These are phyloP conservation scores for Metopia argyrocephala DNA, from an alignment of 2,888 invertebrate species.

Conservation along the genomic window DNA sequence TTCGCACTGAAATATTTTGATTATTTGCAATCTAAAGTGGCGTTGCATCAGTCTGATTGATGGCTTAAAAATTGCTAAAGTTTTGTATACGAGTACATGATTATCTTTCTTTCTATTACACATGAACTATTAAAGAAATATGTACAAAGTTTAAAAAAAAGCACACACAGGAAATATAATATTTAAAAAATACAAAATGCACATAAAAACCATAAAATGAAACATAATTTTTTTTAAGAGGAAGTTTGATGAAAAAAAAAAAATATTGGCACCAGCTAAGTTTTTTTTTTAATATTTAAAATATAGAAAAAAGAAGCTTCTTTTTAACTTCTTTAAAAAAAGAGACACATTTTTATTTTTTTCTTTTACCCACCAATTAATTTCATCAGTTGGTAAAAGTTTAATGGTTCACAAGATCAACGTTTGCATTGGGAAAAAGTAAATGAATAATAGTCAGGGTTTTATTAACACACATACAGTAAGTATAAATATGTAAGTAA, in stretches of 20 bases:
- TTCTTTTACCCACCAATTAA: neutral
- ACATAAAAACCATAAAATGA: neutral
- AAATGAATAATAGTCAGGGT: neutral
- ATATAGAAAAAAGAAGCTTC: neutral
- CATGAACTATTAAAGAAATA: neutral
- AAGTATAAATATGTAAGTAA: neutral
- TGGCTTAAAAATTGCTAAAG: constrained; percentile 39
- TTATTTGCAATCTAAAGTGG: constrained; percentile 19
- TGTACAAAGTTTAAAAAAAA: neutral
- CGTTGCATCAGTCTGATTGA: constrained; percentile 47
- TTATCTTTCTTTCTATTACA: constrained; percentile 25
- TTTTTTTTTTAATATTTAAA: too few species aligned
- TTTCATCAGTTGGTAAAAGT: neutral
- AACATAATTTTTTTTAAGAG: neutral
- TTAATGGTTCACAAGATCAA: constrained; percentile 49
- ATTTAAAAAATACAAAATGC: neutral
- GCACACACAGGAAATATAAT: neutral
- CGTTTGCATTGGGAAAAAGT: neutral
- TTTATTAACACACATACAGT: constrained; percentile 48
- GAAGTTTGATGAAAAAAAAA: too few species aligned
- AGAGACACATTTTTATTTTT: too few species aligned
- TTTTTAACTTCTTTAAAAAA: too few species aligned
- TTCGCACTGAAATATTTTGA: constrained; percentile 42
- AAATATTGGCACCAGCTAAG: too few species aligned
- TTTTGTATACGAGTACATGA: constrained; percentile 7